Base-by-base conservation (phyloP, 2,888 invertebrate species). In the Himalopsyche anomala region DNA sequence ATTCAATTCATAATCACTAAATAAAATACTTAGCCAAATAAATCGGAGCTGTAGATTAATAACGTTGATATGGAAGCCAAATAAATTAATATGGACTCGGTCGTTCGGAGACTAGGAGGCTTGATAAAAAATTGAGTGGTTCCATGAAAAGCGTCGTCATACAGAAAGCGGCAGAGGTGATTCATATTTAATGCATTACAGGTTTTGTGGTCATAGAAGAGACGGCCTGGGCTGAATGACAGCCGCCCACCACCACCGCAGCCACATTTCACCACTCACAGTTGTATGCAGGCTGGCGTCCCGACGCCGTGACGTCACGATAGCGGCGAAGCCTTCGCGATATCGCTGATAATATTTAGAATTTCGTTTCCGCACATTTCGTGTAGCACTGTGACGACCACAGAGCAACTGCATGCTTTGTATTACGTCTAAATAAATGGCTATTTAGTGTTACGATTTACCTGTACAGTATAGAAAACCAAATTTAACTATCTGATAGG, bases 151-250 rank as follows among this genome's bases (percentile, higher is more conserved):
- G 28, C 36, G 28, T 36, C 36, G 36, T 74, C 74, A 74, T 74
- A 28, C 19, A 74, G 19, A 74, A 36, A 36, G 38, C 74, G 74
- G 36, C 55, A 84, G 19, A 82, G 84, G 86, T 85, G 85, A 85
- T 80, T 87, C 87, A 87, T 85, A 85, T 85, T 87, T 87, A 87
- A 87, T 87, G 87, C 86, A 87, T 84, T 83, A 69, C 81, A 69
- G 80, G 81, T 84, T 84, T 74, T 74, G 74, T 74, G 36, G 36
- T 38, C 19, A 74, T 36, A 80, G 81, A 12, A 36, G 84, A 74
- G 74, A 74, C 74, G 36, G 74, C 15, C 36, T 6, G 83, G 79
- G 55, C 56, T 54, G 84, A 74, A 74, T 62, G 84, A 82, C 84
- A 56, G 56, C 82, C 84, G 86, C 84, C 84, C 84, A 84, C 84